Conservation (phyloP, 2,113 vertebrate genomes). For the Oreotrochilus melanogaster region DNA sequence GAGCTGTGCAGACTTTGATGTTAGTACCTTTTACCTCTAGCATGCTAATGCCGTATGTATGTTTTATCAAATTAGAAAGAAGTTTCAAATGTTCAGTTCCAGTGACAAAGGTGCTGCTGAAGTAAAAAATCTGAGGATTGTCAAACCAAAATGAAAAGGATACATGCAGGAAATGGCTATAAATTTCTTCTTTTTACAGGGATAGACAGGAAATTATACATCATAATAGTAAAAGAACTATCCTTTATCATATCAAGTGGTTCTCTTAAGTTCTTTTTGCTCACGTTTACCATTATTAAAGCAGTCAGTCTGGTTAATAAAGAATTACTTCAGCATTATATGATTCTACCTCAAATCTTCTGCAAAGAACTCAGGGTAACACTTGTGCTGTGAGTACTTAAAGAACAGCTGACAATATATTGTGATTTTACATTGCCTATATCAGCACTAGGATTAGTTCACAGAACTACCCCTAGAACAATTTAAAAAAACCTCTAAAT, state of each 20-base stretch:
- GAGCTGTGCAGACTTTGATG: conserved; percentile 21
- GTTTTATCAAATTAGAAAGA: conserved; percentile 58
- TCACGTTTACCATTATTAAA: conserved; percentile 62
- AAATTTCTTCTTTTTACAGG: conserved; percentile 68
- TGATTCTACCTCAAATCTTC: conserved; percentile 53
- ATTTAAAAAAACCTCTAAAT: neutral
- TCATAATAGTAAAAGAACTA: conserved; percentile 65
- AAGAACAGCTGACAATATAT: conserved; percentile 48
- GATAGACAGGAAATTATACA: conserved; percentile 67
- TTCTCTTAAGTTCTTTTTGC: conserved; percentile 66
- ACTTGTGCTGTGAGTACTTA: conserved; percentile 19
- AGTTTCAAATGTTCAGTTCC: conserved; percentile 52
- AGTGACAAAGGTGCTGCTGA: conserved; percentile 31
- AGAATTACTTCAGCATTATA: conserved; percentile 62
- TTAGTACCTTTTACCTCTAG: conserved; percentile 31
- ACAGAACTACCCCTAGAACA: neutral
- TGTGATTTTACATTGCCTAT: neutral
- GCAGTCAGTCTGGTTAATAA: conserved; percentile 48
- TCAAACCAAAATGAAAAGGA: conserved; percentile 68
- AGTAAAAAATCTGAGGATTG: conserved; percentile 30
- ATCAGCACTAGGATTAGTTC: neutral
- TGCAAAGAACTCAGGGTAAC: conserved; percentile 26
- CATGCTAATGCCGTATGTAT: conserved; percentile 32
- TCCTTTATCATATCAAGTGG: conserved; percentile 71
- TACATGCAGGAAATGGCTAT: conserved; percentile 58